Evolutionary conservation across 2,888 invertebrate genomes (phyloP), one percentile per base, ranked within the genome.

Genomic region (Eupithecia centaureata): DNA sequence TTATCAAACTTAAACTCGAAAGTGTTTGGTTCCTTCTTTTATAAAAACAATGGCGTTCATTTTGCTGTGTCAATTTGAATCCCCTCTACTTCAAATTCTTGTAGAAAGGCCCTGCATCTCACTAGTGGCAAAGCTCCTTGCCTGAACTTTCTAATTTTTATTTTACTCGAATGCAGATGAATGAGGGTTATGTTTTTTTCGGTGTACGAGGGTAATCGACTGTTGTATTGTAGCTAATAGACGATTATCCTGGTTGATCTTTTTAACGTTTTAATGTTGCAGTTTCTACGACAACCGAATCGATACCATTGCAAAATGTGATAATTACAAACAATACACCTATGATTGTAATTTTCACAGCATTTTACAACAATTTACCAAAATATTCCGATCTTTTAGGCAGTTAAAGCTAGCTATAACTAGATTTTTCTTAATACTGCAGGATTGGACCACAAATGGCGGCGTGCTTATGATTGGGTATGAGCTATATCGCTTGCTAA

Each of bases 391-490:
- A 4, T n/a, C n/a, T 38, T n/a, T 38, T 38, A 38, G n/a, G 38
- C 38, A 38, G n/a, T n/a, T 38, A n/a, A n/a, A 38, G 38, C 42
- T 2, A 15, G 52, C 2, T 27, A 8, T 51, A 27, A 10, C 25
- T 8, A 27, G 5, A 52, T 18, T 51, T 22, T 58, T 32, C 38
- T 18, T 1, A 47, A 62, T 35, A 51, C 82, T 84, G 78, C 89
- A 95, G 82, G 96, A 97, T 65, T 99, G 99, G 99, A 94, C 95
- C 47, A 94, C 95, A 42, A 94, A 95, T 10, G 99, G 99, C 5
- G 99, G 99, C 1, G 99, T 99, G 1, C 93, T 99, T 42, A 94
- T 99, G 78, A 98, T 99, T 85, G 99, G 99, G 1, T 99, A 99
- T 86, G 99, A 99, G 91, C 94, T 99, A 84, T 99, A 98, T 85